Evolutionary conservation across 1,140 invertebrate species (phyloP), one percentile per base, ranked within the genome.

Genomic region (Drosophila oshimai): DNA sequence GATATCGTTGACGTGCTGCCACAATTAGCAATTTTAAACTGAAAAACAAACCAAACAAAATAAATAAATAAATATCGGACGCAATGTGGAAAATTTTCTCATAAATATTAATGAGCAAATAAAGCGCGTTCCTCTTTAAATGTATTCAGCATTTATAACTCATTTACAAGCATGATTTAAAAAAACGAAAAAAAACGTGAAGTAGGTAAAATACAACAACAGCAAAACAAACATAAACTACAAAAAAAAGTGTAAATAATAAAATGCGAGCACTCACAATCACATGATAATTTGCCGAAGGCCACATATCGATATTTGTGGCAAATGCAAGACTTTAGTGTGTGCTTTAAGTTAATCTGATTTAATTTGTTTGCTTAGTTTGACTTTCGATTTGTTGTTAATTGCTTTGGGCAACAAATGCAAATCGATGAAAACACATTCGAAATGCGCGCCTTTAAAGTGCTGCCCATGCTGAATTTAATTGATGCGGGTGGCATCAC

Each of bases 201-300:
- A 36, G 13, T 24, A 2, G 17, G 9, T 10, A 24, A 10, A 42
- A 13, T n/a, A 20, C 15, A 53, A 47, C 26, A 29, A 7, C 7
- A 9, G 24, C 26, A 54, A 26, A 74, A 57, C 26, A 50, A 33
- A 49, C 46, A 49, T 18, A 22, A 36, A 44, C 44, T 42, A 13
- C 20, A 69, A 41, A 31, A 54, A 51, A 17, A 42, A 17, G 20
- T 58, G 54, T n/a, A 62, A 55, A 65, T 64, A 76, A 64, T 46
- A 15, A 28, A 44, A 44, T 13, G 34, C 47, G 20, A 68, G 46
- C 61, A 51, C 44, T 78, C 74, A 53, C 69, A 78, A 73, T 57
- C 36, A 73, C 60, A 73, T 78, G 74, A 73, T 78, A 78, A 78
- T 78, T 78, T 60, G 47, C 61, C 57, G 68, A 78, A 78, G 75